A percentile compares a stretch with the other conserved stretches of the same genome.
Evolutionary conservation across 2,113 vertebrate genomes (phyloP).

Genomic region (Rhodinocichla rosea): DNA sequence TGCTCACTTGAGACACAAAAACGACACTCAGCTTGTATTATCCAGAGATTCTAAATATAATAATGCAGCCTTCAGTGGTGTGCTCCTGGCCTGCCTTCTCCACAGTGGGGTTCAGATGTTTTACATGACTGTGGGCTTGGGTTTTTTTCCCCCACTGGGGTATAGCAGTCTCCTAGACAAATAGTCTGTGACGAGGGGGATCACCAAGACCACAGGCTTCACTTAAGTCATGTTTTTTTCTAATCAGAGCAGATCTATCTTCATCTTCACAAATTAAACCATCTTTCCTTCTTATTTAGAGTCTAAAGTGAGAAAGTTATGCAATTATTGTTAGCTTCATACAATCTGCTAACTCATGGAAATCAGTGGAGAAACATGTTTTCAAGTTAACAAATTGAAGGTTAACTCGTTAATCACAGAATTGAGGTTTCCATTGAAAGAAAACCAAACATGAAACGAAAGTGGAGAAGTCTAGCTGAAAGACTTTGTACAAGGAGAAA

Average conservation of each 20-base stretch:
- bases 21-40: not conserved
- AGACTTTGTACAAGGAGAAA: not conserved
- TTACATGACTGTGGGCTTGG: not conserved
- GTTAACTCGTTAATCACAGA: not conserved
- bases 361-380: not conserved
- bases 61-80: not conserved
- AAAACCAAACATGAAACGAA: not conserved
- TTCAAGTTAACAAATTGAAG: not conserved
- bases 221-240: not conserved
- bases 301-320: not conserved
- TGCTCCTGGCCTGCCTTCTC: not conserved
- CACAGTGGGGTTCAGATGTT: not conserved
- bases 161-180: not conserved
- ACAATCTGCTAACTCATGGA: not conserved
- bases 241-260: not conserved
- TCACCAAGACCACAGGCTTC: not conserved
- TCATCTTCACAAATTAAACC: not conserved
- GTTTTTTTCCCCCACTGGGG: accelerated
- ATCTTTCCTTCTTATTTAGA: not conserved
- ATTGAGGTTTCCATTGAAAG: not conserved
- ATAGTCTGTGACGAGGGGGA: not conserved
- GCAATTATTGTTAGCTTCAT: not conserved
- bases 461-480: not conserved
- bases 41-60: not conserved
- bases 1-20: not conserved